Evolutionary conservation across 2,797 vertebrate species (phyloP).

Genomic region (Anomalospiza imberbis): DNA sequence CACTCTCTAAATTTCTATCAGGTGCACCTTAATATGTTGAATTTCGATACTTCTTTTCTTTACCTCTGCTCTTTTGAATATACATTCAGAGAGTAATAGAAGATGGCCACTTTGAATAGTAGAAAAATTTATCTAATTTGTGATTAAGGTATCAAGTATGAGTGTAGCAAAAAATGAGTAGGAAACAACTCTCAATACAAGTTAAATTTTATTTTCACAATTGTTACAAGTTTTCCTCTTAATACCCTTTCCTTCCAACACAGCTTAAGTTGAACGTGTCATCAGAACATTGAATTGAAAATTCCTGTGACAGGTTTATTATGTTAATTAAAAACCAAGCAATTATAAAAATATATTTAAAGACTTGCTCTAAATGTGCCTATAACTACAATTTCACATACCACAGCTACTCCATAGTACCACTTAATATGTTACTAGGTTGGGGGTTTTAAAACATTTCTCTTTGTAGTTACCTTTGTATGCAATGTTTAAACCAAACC

Average conservation of each 20-base stretch:
- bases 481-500: background rate
- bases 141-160: background rate
- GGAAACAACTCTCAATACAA: background rate
- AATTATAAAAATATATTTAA: background rate
- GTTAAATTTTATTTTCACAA: background rate
- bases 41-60: background rate
- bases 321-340: conserved; percentile 9
- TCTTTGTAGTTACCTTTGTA: background rate
- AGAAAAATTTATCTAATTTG: background rate
- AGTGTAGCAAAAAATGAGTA: background rate
- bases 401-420: background rate
- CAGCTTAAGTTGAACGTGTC: background rate
- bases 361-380: background rate
- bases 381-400: background rate
- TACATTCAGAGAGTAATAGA: background rate
- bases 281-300: background rate
- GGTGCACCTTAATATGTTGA: background rate
- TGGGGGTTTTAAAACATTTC: background rate
- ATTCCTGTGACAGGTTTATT: background rate
- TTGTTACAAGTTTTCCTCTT: background rate
- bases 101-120: background rate
- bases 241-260: background rate
- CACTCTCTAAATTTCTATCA: background rate
- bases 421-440: background rate
- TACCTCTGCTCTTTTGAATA: background rate